A percentile compares a stretch with the other conserved stretches of the same genome.
Conservation (phyloP, 92 coral and sea anemone species). For the Epizoanthus stellaris region DNA sequence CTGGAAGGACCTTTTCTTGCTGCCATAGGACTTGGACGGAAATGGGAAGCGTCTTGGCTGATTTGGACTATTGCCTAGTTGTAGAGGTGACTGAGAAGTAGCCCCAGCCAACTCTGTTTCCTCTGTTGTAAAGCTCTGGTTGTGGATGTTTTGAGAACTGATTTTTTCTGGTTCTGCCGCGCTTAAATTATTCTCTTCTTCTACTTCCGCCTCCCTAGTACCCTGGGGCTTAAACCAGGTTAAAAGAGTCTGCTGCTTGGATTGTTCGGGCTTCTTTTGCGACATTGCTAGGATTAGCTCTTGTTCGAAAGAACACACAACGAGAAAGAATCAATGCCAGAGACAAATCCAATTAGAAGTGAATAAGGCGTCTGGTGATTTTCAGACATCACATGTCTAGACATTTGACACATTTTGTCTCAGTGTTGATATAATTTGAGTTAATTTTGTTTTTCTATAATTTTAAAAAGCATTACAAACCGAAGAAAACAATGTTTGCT, state of each 20-base stretch:
- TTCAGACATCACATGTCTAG: slow-evolving; percentile 37
- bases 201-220: slow-evolving; percentile 39
- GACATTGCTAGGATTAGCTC: slow-evolving; percentile 47
- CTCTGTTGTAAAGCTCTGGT: neutral
- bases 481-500: no score
- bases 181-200: slow-evolving; percentile 29
- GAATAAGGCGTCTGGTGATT: slow-evolving; percentile 27
- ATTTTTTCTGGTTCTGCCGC: neutral
- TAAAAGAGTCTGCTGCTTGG: slow-evolving; percentile 57
- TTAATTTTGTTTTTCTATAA: no score
- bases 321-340: slow-evolving; percentile 44
- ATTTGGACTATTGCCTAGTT: slow-evolving; percentile 52
- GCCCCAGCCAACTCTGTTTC: neutral
- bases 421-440: slow-evolving; percentile 1
- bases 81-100: slow-evolving; percentile 46
- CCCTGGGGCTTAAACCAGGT: slow-evolving; percentile 59
- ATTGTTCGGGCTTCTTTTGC: slow-evolving; percentile 39
- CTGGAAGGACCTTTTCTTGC: slow-evolving; percentile 66
- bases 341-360: slow-evolving; percentile 27
- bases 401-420: slow-evolving; percentile 43
- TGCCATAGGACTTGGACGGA: slow-evolving; percentile 61
- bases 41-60: slow-evolving; percentile 55
- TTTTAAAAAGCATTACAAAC: no score
- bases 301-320: slow-evolving; percentile 42
- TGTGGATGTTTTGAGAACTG: slow-evolving; percentile 6